A percentile compares a stretch with the other conserved stretches of the same genome.
These are phyloP conservation scores for Drosophila infuscata DNA, from an alignment of 2,888 invertebrate species.

Conservation along the genomic window DNA sequence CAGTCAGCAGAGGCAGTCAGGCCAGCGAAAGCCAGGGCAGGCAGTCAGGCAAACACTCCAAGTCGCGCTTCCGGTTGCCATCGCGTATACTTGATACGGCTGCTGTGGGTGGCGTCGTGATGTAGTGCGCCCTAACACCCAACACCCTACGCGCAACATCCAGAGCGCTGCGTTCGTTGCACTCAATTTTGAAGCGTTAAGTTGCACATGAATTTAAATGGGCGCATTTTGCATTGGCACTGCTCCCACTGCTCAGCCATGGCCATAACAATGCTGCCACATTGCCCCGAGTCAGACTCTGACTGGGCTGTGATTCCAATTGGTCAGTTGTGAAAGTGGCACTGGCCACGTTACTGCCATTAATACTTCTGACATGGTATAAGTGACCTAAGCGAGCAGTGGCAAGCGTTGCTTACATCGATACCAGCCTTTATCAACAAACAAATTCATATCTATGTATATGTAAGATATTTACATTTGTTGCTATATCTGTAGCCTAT, in stretches of 20 bases:
- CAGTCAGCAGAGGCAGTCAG: conserved; percentile 39
- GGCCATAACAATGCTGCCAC: conserved; percentile 46
- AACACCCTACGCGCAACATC: conserved; percentile 10
- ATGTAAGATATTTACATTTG: background rate
- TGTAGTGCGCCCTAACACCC: conserved; percentile 23
- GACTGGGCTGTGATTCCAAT: conserved; percentile 36
- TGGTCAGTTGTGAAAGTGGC: conserved; percentile 28
- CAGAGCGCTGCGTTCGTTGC: conserved; percentile 72
- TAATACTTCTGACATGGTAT: conserved; percentile 56
- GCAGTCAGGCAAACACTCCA: conserved; percentile 77
- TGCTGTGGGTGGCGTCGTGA: conserved; percentile 52
- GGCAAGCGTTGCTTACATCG: background rate
- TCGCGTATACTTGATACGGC: conserved; percentile 77
- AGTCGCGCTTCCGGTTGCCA: conserved; percentile 76
- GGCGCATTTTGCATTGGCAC: conserved; percentile 20
- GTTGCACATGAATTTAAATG: conserved; percentile 81
- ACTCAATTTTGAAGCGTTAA: conserved; percentile 81
- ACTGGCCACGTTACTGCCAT: conserved; percentile 48
- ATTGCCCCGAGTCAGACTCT: conserved; percentile 5
- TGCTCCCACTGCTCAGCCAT: conserved; percentile 7
- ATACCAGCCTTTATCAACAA: background rate
- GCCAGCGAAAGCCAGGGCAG: conserved; percentile 2
- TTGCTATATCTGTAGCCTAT: background rate
- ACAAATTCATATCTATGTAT: background rate
- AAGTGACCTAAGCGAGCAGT: background rate